A percentile compares a stretch with the other conserved stretches of the same genome.
These are phyloP conservation scores for Ammodytes dubius DNA, from an alignment of 2,113 vertebrate species.

Conservation along the genomic window DNA sequence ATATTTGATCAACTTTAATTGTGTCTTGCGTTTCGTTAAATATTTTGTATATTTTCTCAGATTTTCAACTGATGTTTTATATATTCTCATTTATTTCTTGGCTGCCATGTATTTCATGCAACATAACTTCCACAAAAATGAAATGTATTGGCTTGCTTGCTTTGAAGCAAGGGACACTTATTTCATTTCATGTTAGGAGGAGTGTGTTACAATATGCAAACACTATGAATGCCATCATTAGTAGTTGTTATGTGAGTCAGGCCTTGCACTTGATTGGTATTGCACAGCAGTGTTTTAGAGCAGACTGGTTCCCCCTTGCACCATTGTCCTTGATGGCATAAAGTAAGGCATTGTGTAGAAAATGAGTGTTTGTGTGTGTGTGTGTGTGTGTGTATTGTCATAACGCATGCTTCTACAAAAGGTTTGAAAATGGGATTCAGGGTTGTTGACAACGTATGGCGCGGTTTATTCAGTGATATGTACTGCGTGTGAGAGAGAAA, in stretches of 20 bases:
- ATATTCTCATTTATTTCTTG: background rate
- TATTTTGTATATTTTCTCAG: background rate
- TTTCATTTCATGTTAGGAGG: background rate
- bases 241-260: slow-evolving; percentile 25
- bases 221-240: background rate
- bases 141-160: background rate
- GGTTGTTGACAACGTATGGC: slow-evolving; percentile 49
- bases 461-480: slow-evolving; percentile 32
- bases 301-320: slow-evolving; percentile 17
- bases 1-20: too few relatives aligned
- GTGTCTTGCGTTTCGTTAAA: too few relatives aligned
- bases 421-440: slow-evolving; percentile 65
- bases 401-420: slow-evolving; percentile 51
- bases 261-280: slow-evolving; percentile 5
- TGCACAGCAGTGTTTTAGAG: slow-evolving; percentile 27
- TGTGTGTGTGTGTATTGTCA: slow-evolving; percentile 39
- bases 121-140: background rate
- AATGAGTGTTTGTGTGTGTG: slow-evolving; percentile 50
- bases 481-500: slow-evolving; percentile 9
- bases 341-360: slow-evolving; percentile 67
- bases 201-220: slow-evolving; percentile 27
- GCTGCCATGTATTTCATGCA: background rate
- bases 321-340: slow-evolving; percentile 57
- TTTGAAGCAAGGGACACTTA: background rate
- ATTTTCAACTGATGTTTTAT: background rate